Conservation (phyloP, 1,140 invertebrate species). For the Gonioctena quinquepunctata region DNA sequence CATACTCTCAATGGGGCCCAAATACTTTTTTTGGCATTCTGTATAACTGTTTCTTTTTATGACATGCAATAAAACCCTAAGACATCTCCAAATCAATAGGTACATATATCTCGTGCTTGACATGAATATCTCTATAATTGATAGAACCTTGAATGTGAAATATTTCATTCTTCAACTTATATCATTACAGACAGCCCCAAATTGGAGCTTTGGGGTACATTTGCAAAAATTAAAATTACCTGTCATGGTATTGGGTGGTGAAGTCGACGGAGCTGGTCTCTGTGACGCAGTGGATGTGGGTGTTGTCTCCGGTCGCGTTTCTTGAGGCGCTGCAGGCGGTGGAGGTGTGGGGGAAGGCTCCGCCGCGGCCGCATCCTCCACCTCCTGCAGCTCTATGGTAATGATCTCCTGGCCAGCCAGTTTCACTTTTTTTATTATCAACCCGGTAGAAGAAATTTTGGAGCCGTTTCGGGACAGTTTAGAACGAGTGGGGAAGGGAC, state of each 20-base stretch:
- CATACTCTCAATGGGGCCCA: no score
- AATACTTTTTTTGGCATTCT: no score
- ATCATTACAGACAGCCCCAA: no score
- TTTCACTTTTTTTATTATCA: slow-evolving; percentile 28
- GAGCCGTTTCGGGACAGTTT: not conserved
- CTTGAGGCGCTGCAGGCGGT: not conserved
- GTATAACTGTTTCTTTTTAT: no score
- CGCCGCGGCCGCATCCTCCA: slow-evolving; percentile 42
- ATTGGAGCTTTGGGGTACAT: no score
- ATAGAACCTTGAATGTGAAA: no score
- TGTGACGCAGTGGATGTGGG: slow-evolving; percentile 29
- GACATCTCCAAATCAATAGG: no score
- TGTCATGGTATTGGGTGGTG: slow-evolving; percentile 52
- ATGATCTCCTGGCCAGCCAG: slow-evolving; percentile 51
- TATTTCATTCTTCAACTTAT: no score
- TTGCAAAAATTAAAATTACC: slow-evolving; percentile 36
- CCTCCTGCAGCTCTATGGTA: slow-evolving; percentile 50
- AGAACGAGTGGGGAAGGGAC: not conserved
- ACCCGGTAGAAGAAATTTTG: slow-evolving; percentile 4
- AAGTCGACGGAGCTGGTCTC: slow-evolving; percentile 38
- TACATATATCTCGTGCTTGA: no score
- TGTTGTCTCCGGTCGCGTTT: not conserved
- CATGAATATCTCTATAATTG: no score
- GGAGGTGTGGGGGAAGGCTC: slow-evolving; percentile 22
- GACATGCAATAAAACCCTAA: no score